Evolutionary conservation across 2,113 vertebrate species (phyloP).

Genomic region (Crypturellus undulatus): DNA sequence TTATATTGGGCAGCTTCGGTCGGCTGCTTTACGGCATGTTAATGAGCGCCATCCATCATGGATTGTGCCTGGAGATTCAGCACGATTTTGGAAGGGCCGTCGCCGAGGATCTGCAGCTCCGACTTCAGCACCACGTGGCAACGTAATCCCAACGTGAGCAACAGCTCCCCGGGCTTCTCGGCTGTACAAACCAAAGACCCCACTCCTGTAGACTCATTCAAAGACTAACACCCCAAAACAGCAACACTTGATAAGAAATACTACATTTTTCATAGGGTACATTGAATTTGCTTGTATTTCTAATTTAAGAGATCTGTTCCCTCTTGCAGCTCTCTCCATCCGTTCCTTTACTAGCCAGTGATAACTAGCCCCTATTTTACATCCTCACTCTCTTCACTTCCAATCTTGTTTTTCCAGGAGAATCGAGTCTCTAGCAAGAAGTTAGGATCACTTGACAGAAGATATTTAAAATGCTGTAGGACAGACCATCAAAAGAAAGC

Average conservation of each 20-base stretch:
- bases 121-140: not conserved
- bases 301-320: not conserved
- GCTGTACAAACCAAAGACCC: not conserved
- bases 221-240: not conserved
- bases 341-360: not conserved
- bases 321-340: not conserved
- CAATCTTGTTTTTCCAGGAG: not conserved
- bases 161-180: not conserved
- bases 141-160: fast-evolving
- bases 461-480: not conserved
- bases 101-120: not conserved
- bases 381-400: not conserved
- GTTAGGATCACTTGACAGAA: not conserved
- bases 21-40: not conserved
- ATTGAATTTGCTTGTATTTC: not conserved
- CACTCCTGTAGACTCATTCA: not conserved
- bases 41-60: not conserved
- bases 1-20: not conserved
- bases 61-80: not conserved
- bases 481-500: not conserved
- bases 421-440: not conserved
- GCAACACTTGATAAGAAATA: not conserved
- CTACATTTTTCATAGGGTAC: not conserved
- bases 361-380: not conserved
- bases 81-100: not conserved